Evolutionary conservation across 2,888 invertebrate genomes (phyloP), one percentile per base, ranked within the genome.

Genomic region (Aspidiotus destructor): DNA sequence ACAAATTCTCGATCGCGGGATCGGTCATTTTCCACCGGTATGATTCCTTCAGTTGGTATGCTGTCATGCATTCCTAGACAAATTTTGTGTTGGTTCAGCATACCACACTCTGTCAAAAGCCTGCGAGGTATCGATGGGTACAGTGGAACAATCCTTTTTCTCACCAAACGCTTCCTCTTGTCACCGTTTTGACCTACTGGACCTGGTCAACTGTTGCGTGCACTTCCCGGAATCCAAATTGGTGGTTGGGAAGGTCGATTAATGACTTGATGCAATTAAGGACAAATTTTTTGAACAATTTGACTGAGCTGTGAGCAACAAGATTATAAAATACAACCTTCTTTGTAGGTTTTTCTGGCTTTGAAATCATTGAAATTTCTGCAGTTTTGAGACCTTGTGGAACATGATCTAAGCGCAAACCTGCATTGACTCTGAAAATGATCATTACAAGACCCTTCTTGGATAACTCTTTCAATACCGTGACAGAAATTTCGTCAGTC

Each of bases 21-120:
- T n/a, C n/a, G n/a, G 48, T 44, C 48, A 44, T 44, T 44, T 13
- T 44, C 48, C 48, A 44, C 48, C 48, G 48, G 48, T 44, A 44
- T 44, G 48, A 44, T 44, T 44, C 48, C 48, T 10, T 8, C 48
- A 44, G 48, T 13, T 8, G 48, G n/a, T n/a, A n/a, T n/a, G n/a
- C n/a, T n/a, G n/a, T n/a, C n/a, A n/a, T n/a, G n/a, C n/a, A n/a
- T n/a, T n/a, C n/a, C n/a, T n/a, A n/a, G n/a, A n/a, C n/a, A n/a
- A n/a, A n/a, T n/a, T n/a, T n/a, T n/a, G n/a, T n/a, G n/a, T 44
- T 44, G 13, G 48, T 44, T 13, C 48, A 44, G 48, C 48, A 10
- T 44, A 13, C 48, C 48, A 44, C 48, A 44, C 48, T 44, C 48
- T 44, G 48, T 44, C 48, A 13, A 44, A 44, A 10, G 48, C 48